These are phyloP conservation scores for Arenaria interpres DNA, from an alignment of 2,113 vertebrate genomes.

Conservation along the genomic window DNA sequence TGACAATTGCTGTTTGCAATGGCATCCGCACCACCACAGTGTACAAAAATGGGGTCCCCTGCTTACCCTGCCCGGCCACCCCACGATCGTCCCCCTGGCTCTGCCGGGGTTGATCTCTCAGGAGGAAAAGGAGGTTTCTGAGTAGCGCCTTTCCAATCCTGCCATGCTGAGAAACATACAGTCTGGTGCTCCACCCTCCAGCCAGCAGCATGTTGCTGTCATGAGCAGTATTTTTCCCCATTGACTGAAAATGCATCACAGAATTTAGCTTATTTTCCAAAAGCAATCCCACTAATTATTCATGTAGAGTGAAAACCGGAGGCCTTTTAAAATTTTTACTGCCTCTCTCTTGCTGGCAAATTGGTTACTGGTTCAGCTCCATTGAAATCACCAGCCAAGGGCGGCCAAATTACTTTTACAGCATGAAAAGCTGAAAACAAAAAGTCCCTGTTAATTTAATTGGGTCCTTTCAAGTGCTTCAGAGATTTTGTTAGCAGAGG, in stretches of 20 bases:
- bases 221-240: not conserved
- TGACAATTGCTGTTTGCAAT: not conserved
- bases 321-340: not conserved
- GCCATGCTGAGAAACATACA: not conserved
- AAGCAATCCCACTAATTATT: not conserved
- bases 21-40: fast-evolving
- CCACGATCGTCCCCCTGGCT: fast-evolving
- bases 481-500: slow-evolving; percentile 59
- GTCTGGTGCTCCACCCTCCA: not conserved
- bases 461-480: slow-evolving; percentile 43
- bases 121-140: not conserved
- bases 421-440: slow-evolving; percentile 46
- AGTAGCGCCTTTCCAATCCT: not conserved
- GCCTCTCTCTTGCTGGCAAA: not conserved
- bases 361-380: not conserved
- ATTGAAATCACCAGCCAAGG: slow-evolving; percentile 5
- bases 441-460: slow-evolving; percentile 54
- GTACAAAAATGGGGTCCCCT: too few species aligned
- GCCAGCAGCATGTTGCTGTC: not conserved
- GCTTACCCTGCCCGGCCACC: not conserved
- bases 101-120: not conserved
- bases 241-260: not conserved
- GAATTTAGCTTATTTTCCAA: not conserved
- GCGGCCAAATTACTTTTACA: slow-evolving; percentile 13
- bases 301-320: not conserved